Evolutionary conservation across 2,888 invertebrate species (phyloP).

Genomic region (Bembecia ichneumoniformis): DNA sequence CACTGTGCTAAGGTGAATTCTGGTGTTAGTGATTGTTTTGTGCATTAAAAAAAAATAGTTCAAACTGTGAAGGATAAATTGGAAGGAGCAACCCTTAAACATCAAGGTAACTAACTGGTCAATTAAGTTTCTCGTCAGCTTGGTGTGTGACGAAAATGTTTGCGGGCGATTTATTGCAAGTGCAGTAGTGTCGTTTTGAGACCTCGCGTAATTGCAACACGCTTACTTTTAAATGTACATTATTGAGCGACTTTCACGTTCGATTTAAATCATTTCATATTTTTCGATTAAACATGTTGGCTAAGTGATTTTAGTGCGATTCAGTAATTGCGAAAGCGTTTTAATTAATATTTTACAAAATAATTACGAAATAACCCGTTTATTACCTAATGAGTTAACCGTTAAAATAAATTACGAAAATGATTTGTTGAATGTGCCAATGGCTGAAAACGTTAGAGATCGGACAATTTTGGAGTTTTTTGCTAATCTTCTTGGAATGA

Average conservation of each 20-base stretch:
- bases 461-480: too few relatives aligned
- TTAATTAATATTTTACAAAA: not conserved
- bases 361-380: not conserved
- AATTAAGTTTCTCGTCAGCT: slow-evolving; percentile 17
- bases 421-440: not conserved
- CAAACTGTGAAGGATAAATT: slow-evolving; percentile 42
- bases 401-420: slow-evolving; percentile 4
- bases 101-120: slow-evolving; percentile 21
- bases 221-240: slow-evolving; percentile 36
- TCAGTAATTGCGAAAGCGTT: not conserved
- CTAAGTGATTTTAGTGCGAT: slow-evolving; percentile 2
- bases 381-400: not conserved
- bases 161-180: slow-evolving; percentile 32
- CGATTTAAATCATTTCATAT: slow-evolving; percentile 8
- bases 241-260: slow-evolving; percentile 39
- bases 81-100: slow-evolving; percentile 32
- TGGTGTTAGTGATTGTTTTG: slow-evolving; percentile 27
- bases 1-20: slow-evolving; percentile 55
- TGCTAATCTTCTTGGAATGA: too few relatives aligned
- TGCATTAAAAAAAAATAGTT: slow-evolving; percentile 19
- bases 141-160: slow-evolving; percentile 13
- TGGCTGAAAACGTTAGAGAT: too few relatives aligned
- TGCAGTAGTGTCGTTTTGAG: slow-evolving; percentile 43
- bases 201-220: slow-evolving; percentile 52
- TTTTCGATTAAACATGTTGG: slow-evolving; percentile 10